Conservation (phyloP, 1,140 invertebrate genomes). For the Cephus cinctus region DNA sequence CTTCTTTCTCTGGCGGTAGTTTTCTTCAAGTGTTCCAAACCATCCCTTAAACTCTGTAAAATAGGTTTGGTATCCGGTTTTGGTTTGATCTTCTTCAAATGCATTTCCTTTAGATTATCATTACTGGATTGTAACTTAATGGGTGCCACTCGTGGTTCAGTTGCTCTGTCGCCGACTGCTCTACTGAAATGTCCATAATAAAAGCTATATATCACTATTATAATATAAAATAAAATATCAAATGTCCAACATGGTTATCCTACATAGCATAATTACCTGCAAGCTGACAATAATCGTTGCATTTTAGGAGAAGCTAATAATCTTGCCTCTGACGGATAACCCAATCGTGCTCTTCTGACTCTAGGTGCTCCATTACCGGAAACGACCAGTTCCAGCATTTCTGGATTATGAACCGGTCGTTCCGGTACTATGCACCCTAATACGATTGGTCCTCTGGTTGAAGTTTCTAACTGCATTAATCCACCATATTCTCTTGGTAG, state of each 20-base stretch:
- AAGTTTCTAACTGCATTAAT: constrained; percentile 52
- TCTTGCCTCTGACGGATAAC: constrained; percentile 51
- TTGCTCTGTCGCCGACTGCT: constrained; percentile 49
- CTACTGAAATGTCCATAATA: no score
- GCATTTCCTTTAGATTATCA: constrained; percentile 46
- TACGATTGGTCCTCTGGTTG: constrained; percentile 50
- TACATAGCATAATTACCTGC: constrained; percentile 52
- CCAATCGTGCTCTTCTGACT: constrained; percentile 47
- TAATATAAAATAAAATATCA: no score
- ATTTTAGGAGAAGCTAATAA: constrained; percentile 52
- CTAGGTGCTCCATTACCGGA: constrained; percentile 48
- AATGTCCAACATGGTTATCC: no score
- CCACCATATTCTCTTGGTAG: constrained; percentile 51
- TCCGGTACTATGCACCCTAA: constrained; percentile 53
- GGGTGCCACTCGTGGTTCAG: constrained; percentile 49
- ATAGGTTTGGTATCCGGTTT: constrained; percentile 49
- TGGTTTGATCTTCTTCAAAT: constrained; percentile 52
- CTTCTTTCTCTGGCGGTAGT: constrained; percentile 38
- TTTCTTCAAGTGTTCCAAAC: constrained; percentile 48
- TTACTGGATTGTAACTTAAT: constrained; percentile 36
- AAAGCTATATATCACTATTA: no score
- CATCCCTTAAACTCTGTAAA: constrained; percentile 45
- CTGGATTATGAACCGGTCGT: constrained; percentile 51
- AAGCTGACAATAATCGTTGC: constrained; percentile 49
- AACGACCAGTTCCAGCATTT: constrained; percentile 53